phyloP scores from a whole-genome alignment of 2,888 invertebrate genomes.

The Tethea ocularis region DNA sequence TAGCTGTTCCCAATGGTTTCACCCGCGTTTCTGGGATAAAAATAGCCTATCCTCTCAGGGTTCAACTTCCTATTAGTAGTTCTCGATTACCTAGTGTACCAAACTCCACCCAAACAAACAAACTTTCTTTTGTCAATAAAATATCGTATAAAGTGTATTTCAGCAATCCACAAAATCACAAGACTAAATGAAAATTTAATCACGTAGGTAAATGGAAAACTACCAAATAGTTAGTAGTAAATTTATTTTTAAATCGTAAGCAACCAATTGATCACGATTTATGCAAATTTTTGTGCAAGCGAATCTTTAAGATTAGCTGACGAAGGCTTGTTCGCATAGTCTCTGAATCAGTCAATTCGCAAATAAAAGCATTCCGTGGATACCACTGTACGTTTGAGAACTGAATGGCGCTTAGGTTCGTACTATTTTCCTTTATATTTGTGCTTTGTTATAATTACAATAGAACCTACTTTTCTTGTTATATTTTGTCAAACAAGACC shows the following conservation, averaged over 20 bases:
- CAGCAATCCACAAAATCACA: no score
- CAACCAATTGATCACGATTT: background rate
- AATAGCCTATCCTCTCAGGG: no score
- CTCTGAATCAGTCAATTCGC: constrained; percentile 19
- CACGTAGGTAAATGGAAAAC: no score
- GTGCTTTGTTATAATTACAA: constrained; percentile 3
- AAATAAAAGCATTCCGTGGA: constrained; percentile 42
- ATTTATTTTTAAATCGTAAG: background rate
- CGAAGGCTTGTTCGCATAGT: background rate
- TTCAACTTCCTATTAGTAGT: no score
- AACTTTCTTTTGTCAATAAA: no score
- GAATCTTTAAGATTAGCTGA: background rate
- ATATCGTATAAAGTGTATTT: no score
- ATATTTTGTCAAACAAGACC: background rate
- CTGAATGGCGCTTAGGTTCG: background rate
- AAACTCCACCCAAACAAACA: no score
- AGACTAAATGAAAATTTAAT: no score
- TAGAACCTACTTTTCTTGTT: constrained; percentile 2
- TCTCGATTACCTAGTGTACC: no score
- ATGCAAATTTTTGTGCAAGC: background rate
- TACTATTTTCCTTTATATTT: constrained; percentile 2
- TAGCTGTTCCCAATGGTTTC: no score
- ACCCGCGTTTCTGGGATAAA: no score
- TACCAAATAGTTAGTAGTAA: no score
- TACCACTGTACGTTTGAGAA: constrained; percentile 40